Evolutionary conservation across 2,113 vertebrate species (phyloP), one percentile per base, ranked within the genome.

Genomic region (Rousettus leschenaultii): DNA sequence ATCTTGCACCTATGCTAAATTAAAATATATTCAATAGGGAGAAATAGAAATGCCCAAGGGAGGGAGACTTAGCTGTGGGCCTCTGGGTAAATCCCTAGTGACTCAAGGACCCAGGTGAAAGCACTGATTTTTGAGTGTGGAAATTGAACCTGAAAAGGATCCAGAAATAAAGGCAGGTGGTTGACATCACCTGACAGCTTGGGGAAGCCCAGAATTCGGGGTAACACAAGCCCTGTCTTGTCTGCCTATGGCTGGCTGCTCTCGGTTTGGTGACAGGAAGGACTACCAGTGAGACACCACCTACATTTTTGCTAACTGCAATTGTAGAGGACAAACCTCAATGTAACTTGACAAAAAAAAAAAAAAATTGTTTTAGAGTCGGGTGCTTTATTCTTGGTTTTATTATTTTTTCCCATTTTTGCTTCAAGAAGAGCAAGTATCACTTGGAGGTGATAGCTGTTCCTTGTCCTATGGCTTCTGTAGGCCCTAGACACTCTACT

Each of bases 161-260:
- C 57, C 43, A 40, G 24, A 45, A 75, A 55, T 55, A 21, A 91
- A 5, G 9, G 5, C 57, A 63, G 22, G 43, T 0, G 1, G 16
- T 77, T 28, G 51, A 16, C 38, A 30, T 22, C 35, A 12, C 5
- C 57, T 7, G 8, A 33, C 0, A 28, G 19, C 26, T n/a, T 13
- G 0, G 48, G 1, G 1, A 51, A 59, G 19, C 33, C 45, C 59
- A 12, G 1, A 3, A 1, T 0, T 1, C 0, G 43, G 43, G 22
- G 21, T 18, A 16, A 55, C 28, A 18, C 19, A 5, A 57, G 48
- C 18, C 12, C 6, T 9, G 43, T 84, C 77, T 33, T 3, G 6
- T 1, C 65, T 26, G 18, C 0, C 0, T 57, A 18, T 16, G 35
- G 28, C 43, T 4, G 8, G 18, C 38, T 57, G 43, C 5, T 65